These are phyloP conservation scores for Drosophila rellima DNA, from an alignment of 2,888 invertebrate genomes.

Conservation along the genomic window DNA sequence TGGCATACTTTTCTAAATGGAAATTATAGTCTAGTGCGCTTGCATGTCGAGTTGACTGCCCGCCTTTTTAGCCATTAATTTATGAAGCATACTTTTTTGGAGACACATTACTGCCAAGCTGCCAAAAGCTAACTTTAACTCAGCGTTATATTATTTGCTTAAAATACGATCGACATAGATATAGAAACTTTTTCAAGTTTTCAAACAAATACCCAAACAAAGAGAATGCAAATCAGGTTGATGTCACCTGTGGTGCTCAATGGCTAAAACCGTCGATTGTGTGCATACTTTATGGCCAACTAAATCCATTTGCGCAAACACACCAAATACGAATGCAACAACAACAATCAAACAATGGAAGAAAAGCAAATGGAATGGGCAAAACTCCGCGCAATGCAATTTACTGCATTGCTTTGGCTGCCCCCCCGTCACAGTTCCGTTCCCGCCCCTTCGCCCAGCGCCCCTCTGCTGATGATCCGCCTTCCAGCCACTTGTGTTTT, in stretches of 20 bases:
- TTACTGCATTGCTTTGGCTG: conserved; percentile 74
- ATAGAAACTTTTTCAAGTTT: not conserved
- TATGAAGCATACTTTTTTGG: conserved; percentile 59
- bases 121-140: conserved; percentile 24
- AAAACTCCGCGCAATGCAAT: conserved; percentile 69
- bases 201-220: not conserved
- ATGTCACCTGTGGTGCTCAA: not conserved
- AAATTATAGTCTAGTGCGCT: conserved; percentile 78
- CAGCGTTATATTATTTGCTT: not conserved
- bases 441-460: not conserved
- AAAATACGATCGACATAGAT: not conserved
- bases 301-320: conserved; percentile 16
- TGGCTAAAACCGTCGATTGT: not conserved
- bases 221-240: not conserved
- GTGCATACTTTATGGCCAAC: conserved; percentile 1
- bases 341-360: conserved; percentile 56
- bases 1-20: conserved; percentile 77
- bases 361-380: conserved; percentile 42
- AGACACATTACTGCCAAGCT: conserved; percentile 40
- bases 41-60: conserved; percentile 51
- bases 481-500: conserved; percentile 22
- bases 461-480: not conserved
- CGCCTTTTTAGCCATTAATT: conserved; percentile 70
- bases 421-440: not conserved
- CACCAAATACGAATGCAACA: conserved; percentile 47